Evolutionary conservation across 1,140 invertebrate genomes (phyloP).

Genomic region (Hypsibius dujardini): DNA sequence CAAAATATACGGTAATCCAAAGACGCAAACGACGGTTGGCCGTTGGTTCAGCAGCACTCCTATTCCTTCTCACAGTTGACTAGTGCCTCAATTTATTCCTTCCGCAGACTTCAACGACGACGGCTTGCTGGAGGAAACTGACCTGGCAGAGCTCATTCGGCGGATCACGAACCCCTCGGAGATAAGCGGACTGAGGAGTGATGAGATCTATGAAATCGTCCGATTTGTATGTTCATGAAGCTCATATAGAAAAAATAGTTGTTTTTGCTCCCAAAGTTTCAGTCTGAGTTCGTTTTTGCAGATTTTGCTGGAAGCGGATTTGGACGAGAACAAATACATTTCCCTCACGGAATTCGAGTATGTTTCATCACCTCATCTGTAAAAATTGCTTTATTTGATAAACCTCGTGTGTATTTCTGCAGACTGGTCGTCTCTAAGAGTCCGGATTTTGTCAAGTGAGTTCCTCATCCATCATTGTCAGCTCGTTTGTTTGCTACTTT

Average conservation of each 20-base stretch:
- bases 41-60: no score
- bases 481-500: no score
- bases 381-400: no score
- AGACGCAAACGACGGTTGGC: not conserved
- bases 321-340: slow-evolving; percentile 5
- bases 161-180: not conserved
- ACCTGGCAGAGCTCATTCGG: not conserved
- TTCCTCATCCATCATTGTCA: not conserved
- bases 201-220: not conserved
- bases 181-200: not conserved
- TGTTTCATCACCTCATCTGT: no score
- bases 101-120: slow-evolving; percentile 1
- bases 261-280: no score
- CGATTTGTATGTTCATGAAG: not conserved
- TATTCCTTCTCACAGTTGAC: no score
- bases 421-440: not conserved
- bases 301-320: not conserved
- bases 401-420: no score
- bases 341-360: not conserved
- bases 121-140: not conserved
- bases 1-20: not conserved
- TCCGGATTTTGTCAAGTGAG: not conserved
- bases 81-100: not conserved
- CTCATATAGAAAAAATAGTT: no score
- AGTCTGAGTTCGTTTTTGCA: not conserved